Base-by-base conservation (phyloP, 1,140 invertebrate genomes). In the Episyrphus balteatus region DNA sequence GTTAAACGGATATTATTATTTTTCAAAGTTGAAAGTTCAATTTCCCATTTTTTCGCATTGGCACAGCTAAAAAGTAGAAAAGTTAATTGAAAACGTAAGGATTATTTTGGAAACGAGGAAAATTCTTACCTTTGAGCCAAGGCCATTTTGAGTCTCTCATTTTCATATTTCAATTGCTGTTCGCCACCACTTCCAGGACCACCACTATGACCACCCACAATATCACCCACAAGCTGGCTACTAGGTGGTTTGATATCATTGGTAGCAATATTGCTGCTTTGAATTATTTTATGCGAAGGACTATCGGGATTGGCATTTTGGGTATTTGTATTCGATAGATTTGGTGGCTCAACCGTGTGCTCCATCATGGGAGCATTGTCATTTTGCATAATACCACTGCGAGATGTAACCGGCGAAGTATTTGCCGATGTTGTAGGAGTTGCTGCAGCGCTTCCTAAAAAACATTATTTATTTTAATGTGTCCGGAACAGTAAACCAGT, bases 1-100 rank as follows among this genome's bases (percentile, higher is more conserved):
- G 93, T 97, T 57, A 98, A 73, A 58, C 92, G 80, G 13, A 88
- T 80, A 71, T 98, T 98, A 69, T 96, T 97, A 58, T 88, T 95
- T 73, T 97, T 97, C 52, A 98, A 73, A 8, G 92, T 96, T 48
- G 90, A 86, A 52, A 98, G 72, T 73, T 98, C 93, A 42, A 97
- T 82, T 77, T 98, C 93, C 93, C 93, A 98, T 69, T 98, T 97
- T 72, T 97, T 97, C 2, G 92, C 92, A 75, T 96, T 96, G 19
- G 90, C 86, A 44, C 91, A 95, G 72, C 92, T 95, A 65, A 44
- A 72, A 73, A 51, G 41, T 38, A 9, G 39, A 39, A 46, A n/a
- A n/a, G n/a, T n/a, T n/a, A n/a, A 12, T 21, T 31, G 33, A 41
- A 13, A 26, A 44, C 26, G 14, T 10, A 43, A 6, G n/a, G 21